A percentile compares a stretch with the other conserved stretches of the same genome.
These are phyloP conservation scores for Troilus luridus DNA, from an alignment of 2,888 invertebrate species.

Conservation along the genomic window DNA sequence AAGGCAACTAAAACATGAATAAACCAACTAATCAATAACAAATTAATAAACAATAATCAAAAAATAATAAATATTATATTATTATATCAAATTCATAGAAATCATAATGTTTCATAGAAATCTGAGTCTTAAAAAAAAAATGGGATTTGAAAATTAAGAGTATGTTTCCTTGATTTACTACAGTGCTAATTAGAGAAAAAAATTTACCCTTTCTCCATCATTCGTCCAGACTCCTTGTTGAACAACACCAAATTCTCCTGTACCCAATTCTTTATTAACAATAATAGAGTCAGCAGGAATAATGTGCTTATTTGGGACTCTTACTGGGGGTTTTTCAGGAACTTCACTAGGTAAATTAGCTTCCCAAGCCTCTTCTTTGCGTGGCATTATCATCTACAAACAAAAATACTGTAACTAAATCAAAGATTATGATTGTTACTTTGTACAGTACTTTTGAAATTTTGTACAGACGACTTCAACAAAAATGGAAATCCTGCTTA, in stretches of 20 bases:
- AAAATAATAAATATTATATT: neutral
- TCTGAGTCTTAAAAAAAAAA: neutral
- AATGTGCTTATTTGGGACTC: conserved; percentile 88
- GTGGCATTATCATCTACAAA: conserved; percentile 68
- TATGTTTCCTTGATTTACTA: neutral
- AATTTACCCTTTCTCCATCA: conserved; percentile 87
- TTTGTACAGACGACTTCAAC: neutral
- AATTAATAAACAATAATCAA: neutral
- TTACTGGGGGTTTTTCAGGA: conserved; percentile 70
- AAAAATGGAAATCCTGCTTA: too few species aligned
- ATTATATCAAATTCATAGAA: neutral
- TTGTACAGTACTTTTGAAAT: too few species aligned
- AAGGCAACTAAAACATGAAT: neutral
- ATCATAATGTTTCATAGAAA: neutral
- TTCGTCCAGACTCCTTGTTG: conserved; percentile 98
- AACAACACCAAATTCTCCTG: conserved; percentile 98
- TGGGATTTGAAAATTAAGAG: neutral
- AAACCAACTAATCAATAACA: neutral
- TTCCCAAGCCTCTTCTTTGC: conserved; percentile 68
- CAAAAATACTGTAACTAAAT: neutral
- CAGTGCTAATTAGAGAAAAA: neutral
- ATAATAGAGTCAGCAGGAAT: conserved; percentile 90
- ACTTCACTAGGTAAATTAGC: conserved; percentile 65
- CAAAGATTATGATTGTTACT: neutral
- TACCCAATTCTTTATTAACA: conserved; percentile 94